Evolutionary conservation across 2,888 invertebrate genomes (phyloP), one percentile per base, ranked within the genome.

Genomic region (Sarcophaga carnaria): DNA sequence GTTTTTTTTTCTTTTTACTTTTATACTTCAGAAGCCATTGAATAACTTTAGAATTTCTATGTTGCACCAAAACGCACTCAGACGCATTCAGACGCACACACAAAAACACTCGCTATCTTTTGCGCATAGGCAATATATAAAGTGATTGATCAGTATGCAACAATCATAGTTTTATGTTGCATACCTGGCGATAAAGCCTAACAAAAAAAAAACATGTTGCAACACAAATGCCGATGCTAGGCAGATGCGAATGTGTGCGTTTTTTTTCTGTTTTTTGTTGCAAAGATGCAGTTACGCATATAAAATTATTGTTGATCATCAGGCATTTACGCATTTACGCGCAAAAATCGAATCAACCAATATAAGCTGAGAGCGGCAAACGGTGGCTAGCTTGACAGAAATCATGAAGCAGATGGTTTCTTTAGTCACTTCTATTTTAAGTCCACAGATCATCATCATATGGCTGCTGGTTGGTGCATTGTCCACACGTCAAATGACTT

Each of bases 81-180:
- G 37, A 75, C 49, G 37, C 37, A 37, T 8, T 37, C 8, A 37
- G 37, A 75, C 3, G 20, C 63, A 70, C 3, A 22, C 70, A 64
- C 59, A 78, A 22, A 37, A 45, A 83, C 45, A 71, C 77, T 74
- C 17, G 54, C 54, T 14, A 14, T 54, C 4, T 17, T 14, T 14
- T 54, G 54, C 17, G 54, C 12, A 17, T 12, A 54, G 17, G 54
- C 37, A 59, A 14, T 62, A 89, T 90, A 90, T 91, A 82, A 70
- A 87, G 79, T 89, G 88, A 91, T 92, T 91, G 92, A 92, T 92
- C 91, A 92, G 90, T 92, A 92, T 91, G 91, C 91, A 91, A 91
- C 90, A 85, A 86, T 88, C 88, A 89, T 89, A 87, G 88, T 88
- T 87, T 88, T 90, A 90, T 90, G 89, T 80, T 82, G 84, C 86